Base-by-base conservation (phyloP, 2,113 vertebrate species). In the Plestiodon gilberti region DNA sequence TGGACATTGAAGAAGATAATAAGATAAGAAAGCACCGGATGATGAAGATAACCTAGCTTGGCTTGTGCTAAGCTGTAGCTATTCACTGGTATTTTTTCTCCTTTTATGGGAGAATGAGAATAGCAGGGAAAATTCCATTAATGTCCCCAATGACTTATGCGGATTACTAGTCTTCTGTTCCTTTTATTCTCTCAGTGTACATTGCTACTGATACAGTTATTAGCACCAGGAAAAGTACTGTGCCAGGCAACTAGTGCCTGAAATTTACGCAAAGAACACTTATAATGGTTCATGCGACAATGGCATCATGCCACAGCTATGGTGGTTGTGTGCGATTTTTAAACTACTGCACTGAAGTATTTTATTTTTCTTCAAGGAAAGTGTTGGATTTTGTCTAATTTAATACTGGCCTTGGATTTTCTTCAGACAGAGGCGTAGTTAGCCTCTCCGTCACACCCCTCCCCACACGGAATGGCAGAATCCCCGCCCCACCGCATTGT, bases 101-200 rank as follows among this genome's bases (percentile, higher is more conserved):
- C 6, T 52, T 76, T 64, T 76, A 64, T 33, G 61, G 65, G 38
- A 65, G 15, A 8, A 73, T 71, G 70, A 23, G 38, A 43, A 57
- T 67, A 69, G 52, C n/a, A 22, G 48, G n/a, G 17, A 67, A 75
- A 67, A 67, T 67, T 35, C 67, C 48, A 85, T 78, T 85, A 85
- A 65, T 7, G 23, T 52, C 30, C 43, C 74, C 33, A 85, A 77
- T 67, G 43, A 38, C 43, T 65, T 67, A 65, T 28, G 43, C 67
- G 61, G 43, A 65, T 67, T 75, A 84, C 43, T 77, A 35, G 52
- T 52, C 48, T 77, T 77, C 43, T 28, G 6, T 30, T 62, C 65
- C 30, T 55, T 25, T 43, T 43, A 43, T 83, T 85, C 43, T 10
- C 74, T 77, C 17, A 67, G 43, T 15, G 18, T 67, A 22, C 40